phyloP scores from a whole-genome alignment of 1,140 invertebrate genomes.

The Leptinotarsa defecta region DNA sequence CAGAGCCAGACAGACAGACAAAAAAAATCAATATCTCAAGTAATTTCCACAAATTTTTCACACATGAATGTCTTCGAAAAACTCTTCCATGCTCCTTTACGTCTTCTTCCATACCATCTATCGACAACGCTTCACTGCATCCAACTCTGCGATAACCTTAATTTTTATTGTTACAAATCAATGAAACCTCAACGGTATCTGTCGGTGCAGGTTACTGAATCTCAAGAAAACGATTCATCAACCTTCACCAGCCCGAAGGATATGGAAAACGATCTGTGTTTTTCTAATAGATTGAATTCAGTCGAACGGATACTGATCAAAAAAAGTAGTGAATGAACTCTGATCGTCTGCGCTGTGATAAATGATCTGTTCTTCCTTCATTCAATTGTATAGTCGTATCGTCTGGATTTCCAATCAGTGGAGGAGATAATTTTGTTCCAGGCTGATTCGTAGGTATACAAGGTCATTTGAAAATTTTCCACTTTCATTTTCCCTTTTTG shows the following conservation, averaged over 20 bases:
- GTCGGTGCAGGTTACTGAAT: not conserved
- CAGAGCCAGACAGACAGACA: no score
- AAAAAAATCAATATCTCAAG: no score
- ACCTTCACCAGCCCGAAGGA: not conserved
- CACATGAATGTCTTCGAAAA: no score
- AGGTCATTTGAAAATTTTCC: no score
- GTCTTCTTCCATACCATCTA: no score
- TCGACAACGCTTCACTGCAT: no score
- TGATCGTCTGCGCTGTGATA: not conserved
- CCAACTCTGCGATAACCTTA: no score
- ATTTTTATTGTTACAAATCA: not conserved
- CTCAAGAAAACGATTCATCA: not conserved
- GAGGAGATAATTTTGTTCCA: not conserved
- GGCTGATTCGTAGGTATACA: no score
- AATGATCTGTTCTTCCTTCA: not conserved
- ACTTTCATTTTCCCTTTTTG: no score
- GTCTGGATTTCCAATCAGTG: not conserved
- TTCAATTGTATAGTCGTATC: not conserved
- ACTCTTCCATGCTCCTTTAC: no score
- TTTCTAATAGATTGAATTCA: conserved; percentile 6
- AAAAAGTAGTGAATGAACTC: not conserved
- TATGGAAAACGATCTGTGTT: conserved; percentile 6
- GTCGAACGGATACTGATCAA: not conserved
- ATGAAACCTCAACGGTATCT: not conserved
- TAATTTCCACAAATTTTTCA: no score